phyloP scores from a whole-genome alignment of 2,113 vertebrate species.

The Hystrix cristata region DNA sequence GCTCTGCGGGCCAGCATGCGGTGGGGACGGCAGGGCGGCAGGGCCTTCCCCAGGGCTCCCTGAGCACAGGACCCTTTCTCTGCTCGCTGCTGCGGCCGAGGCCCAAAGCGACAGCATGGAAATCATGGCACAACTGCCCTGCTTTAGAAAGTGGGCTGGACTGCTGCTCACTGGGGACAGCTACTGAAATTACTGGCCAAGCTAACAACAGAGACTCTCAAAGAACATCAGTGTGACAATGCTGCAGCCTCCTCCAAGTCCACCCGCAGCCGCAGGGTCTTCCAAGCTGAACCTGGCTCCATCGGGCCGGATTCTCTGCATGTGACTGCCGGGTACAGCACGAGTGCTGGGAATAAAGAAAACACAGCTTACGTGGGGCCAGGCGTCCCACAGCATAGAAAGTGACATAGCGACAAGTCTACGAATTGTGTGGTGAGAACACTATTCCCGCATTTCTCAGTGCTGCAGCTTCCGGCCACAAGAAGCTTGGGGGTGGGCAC shows the following conservation, averaged over 20 bases:
- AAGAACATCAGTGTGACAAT: not conserved
- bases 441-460: not conserved
- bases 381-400: not conserved
- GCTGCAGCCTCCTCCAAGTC: too few relatives aligned
- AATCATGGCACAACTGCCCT: not conserved
- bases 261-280: not conserved
- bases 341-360: not conserved
- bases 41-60: not conserved
- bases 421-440: accelerated
- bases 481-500: not conserved
- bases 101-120: not conserved
- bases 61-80: not conserved
- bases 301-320: not conserved
- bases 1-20: not conserved
- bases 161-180: not conserved
- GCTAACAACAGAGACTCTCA: not conserved
- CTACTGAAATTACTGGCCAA: not conserved
- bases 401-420: not conserved
- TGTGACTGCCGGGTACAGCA: too few relatives aligned
- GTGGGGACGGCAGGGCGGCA: not conserved
- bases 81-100: not conserved
- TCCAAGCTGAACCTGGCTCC: not conserved
- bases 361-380: not conserved
- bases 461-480: not conserved
- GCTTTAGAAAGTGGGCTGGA: not conserved